A percentile compares a stretch with the other conserved stretches of the same genome.
Conservation (phyloP, 2,888 invertebrate species). For the Teinopalpus imperialis region DNA sequence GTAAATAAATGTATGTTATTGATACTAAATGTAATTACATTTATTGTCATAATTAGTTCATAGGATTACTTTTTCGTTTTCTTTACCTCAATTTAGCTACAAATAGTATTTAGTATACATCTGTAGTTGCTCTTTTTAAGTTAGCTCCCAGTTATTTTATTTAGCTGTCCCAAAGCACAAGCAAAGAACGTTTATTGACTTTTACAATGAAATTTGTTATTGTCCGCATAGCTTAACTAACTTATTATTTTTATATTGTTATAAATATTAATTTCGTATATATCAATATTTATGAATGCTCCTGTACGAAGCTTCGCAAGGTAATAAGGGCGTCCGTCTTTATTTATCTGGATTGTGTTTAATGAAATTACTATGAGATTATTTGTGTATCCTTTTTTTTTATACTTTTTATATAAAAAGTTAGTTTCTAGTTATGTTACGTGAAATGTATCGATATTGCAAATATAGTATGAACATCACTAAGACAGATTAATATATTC, state of each 20-base stretch:
- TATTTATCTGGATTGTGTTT: conserved; percentile 42
- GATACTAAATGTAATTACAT: conserved; percentile 55
- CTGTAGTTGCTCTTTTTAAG: conserved; percentile 29
- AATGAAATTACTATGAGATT: conserved; percentile 80
- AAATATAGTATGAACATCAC: conserved; percentile 17
- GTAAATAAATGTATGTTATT: conserved; percentile 68
- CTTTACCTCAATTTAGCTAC: conserved; percentile 58
- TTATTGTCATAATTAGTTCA: conserved; percentile 59
- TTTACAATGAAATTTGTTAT: conserved; percentile 48
- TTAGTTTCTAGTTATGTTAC: conserved; percentile 48
- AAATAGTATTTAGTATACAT: conserved; percentile 26
- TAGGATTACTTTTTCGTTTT: conserved; percentile 53
- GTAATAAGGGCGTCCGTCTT: conserved; percentile 31
- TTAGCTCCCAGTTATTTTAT: conserved; percentile 29
- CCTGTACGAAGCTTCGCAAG: conserved; percentile 25
- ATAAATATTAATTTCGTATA: conserved; percentile 42
- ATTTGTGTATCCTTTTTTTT: conserved; percentile 62
- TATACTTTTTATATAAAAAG: conserved; percentile 57
- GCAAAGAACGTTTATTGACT: conserved; percentile 36
- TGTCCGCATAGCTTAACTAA: conserved; percentile 51
- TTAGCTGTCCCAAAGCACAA: conserved; percentile 65
- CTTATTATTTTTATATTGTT: conserved; percentile 58
- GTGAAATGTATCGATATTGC: conserved; percentile 3
- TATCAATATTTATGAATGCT: conserved; percentile 36
- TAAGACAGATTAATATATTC: conserved; percentile 21